A percentile compares a stretch with the other conserved stretches of the same genome.
Conservation (phyloP, 2,797 vertebrate genomes). For the Petrocephalus sullivani region DNA sequence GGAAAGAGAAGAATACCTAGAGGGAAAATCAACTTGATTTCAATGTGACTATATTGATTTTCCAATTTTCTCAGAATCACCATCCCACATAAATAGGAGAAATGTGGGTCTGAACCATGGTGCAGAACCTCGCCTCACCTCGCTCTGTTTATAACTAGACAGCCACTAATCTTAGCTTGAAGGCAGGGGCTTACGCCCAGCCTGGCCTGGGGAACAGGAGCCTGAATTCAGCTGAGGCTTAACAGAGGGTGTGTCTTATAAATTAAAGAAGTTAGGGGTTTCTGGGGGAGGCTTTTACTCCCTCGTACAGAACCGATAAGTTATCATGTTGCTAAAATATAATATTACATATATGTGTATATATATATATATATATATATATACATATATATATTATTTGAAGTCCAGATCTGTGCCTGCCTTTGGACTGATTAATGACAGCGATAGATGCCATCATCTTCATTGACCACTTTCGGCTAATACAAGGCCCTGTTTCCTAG, state of each 20-base stretch:
- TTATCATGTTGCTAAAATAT: not conserved
- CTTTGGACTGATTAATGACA: not conserved
- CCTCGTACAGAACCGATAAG: not conserved
- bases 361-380: no score
- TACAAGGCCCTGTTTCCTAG: slow-evolving; percentile 13
- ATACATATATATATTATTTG: no score
- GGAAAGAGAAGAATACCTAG: slow-evolving; percentile 30
- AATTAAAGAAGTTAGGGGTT: slow-evolving; percentile 3
- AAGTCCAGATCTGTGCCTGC: not conserved
- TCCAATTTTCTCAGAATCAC: slow-evolving; percentile 65
- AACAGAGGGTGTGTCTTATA: not conserved
- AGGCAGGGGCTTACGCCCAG: not conserved
- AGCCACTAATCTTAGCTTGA: slow-evolving; percentile 10
- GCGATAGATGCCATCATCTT: not conserved
- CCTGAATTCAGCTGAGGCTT: not conserved
- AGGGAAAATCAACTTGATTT: slow-evolving; percentile 55
- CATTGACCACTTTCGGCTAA: not conserved
- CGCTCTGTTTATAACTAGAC: not conserved
- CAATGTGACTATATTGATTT: slow-evolving; percentile 68
- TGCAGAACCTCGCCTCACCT: not conserved
- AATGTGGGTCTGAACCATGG: slow-evolving; percentile 33
- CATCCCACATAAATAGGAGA: slow-evolving; percentile 42
- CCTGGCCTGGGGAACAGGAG: not conserved
- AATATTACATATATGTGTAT: no score
- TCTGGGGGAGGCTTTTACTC: not conserved